Evolutionary conservation across 2,113 vertebrate species (phyloP).

Genomic region (Oryctolagus cuniculus): mOryCun1.1 NC_091439.1:132462501-132463000

Average conservation of each 20-base stretch:
- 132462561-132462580: conserved; percentile 13
- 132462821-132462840: background rate
- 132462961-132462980: too few relatives aligned
- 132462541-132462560: background rate
- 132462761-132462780: background rate
- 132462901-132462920: background rate
- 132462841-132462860: background rate
- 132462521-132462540: conserved; percentile 15
- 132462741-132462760: background rate
- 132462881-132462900: background rate
- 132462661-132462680: background rate
- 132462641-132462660: background rate
- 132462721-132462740: background rate
- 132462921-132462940: background rate
- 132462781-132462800: background rate
- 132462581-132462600: background rate
- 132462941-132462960: too few relatives aligned
- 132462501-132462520: conserved; percentile 41
- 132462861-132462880: background rate
- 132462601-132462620: background rate
- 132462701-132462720: background rate
- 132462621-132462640: conserved; percentile 26
- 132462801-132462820: background rate
- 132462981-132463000: too few relatives aligned
- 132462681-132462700: background rate